Evolutionary conservation across 1,140 invertebrate genomes (phyloP).

Genomic region (Glomeris maerens): DNA sequence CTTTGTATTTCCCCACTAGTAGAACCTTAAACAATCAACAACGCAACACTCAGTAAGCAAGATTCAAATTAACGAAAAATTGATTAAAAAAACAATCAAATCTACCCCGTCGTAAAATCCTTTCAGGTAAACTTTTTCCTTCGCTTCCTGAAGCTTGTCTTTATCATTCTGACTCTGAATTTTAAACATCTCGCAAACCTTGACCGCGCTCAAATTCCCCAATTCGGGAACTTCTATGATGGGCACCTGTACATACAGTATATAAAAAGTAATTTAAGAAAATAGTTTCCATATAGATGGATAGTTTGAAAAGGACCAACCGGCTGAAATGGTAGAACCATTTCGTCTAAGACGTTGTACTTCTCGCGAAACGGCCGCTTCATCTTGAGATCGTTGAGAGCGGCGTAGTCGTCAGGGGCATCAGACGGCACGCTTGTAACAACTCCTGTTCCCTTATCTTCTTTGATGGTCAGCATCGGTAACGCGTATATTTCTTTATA

Average conservation of each 20-base stretch:
- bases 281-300: conserved; percentile 1
- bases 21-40: conserved; percentile 40
- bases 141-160: conserved; percentile 84
- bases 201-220: conserved; percentile 70
- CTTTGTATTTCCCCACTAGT: conserved; percentile 72
- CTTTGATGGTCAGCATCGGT: conserved; percentile 96
- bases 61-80: conserved; percentile 1
- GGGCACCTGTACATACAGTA: conserved; percentile 48
- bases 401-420: conserved; percentile 96
- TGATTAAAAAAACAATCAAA: background rate
- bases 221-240: conserved; percentile 85
- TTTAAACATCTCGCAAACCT: conserved; percentile 74
- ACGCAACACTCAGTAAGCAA: no score
- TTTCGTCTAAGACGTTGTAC: conserved; percentile 80
- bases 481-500: conserved; percentile 79
- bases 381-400: conserved; percentile 86
- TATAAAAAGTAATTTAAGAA: conserved; percentile 9
- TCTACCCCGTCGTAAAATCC: conserved; percentile 80
- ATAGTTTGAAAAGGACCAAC: conserved; percentile 31
- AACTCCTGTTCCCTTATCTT: conserved; percentile 82
- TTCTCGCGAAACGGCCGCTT: conserved; percentile 87
- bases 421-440: conserved; percentile 98
- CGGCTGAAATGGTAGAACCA: conserved; percentile 74
- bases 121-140: conserved; percentile 91
- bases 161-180: conserved; percentile 96